A percentile compares a stretch with the other conserved stretches of the same genome.
Conservation (phyloP, 2,888 invertebrate genomes). For the Lagria hirta region DNA sequence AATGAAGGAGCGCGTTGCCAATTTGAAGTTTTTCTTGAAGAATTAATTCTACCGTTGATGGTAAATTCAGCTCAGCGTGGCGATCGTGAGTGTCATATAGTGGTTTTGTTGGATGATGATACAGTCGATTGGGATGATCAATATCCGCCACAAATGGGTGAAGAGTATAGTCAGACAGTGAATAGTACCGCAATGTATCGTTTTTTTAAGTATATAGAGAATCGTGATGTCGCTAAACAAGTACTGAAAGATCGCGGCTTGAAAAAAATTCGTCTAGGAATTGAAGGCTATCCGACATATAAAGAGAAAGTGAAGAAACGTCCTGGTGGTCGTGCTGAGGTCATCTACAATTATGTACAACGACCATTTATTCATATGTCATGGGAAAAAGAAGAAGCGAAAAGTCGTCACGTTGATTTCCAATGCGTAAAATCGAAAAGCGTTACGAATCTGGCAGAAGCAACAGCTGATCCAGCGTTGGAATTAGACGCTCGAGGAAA, state of each 20-base stretch:
- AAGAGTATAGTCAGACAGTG: conserved; percentile 97
- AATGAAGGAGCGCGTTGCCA: conserved; percentile 99
- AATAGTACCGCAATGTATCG: conserved; percentile 94
- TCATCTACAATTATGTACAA: conserved; percentile 99
- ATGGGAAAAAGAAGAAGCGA: conserved; percentile 99
- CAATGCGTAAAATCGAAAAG: conserved; percentile 98
- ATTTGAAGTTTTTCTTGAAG: conserved; percentile 95
- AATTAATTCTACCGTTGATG: conserved; percentile 94
- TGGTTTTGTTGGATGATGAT: conserved; percentile 94
- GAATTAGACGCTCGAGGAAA: conserved; percentile 65
- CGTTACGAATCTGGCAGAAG: conserved; percentile 94
- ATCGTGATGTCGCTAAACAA: conserved; percentile 98
- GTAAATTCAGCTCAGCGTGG: conserved; percentile 91
- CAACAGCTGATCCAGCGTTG: conserved; percentile 85
- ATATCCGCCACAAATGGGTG: conserved; percentile 99
- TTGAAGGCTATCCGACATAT: conserved; percentile 99
- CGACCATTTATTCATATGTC: conserved; percentile 98
- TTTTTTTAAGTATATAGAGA: conserved; percentile 99
- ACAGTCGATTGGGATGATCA: conserved; percentile 97
- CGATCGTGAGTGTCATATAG: conserved; percentile 97
- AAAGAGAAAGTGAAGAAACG: conserved; percentile 97
- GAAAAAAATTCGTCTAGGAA: conserved; percentile 97
- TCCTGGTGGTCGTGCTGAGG: conserved; percentile 92
- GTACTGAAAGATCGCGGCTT: conserved; percentile 98
- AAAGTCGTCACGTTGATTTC: conserved; percentile 98